Conservation (phyloP, 2,888 invertebrate genomes). For the Hydriomena furcata region DNA sequence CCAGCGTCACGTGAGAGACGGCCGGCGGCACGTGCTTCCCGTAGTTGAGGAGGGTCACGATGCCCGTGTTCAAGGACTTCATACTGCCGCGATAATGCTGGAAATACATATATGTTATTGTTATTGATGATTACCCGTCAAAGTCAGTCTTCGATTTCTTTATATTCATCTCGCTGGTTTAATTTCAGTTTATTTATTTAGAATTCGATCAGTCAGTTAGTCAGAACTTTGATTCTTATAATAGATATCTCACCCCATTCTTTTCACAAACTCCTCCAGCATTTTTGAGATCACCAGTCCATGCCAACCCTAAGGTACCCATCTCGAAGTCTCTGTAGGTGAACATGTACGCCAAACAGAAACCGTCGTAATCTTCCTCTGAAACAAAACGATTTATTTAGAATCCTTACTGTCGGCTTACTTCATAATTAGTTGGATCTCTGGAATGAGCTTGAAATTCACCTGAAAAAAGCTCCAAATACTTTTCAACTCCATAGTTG, state of each 20-base stretch:
- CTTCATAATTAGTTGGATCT: too few relatives aligned
- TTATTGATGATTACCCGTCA: background rate
- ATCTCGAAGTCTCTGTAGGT: slow-evolving; percentile 98
- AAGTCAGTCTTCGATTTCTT: background rate
- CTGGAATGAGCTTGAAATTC: background rate
- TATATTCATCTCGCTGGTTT: background rate
- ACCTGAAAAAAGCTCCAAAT: slow-evolving; percentile 98
- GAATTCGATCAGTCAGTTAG: too few relatives aligned
- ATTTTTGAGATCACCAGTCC: slow-evolving; percentile 98
- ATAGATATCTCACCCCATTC: slow-evolving; percentile 96
- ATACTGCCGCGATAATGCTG: slow-evolving; percentile 96
- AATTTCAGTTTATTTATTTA: background rate
- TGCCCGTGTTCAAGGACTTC: slow-evolving; percentile 98
- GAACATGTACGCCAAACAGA: slow-evolving; percentile 99
- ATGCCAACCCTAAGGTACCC: slow-evolving; percentile 97
- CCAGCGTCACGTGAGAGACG: slow-evolving; percentile 98
- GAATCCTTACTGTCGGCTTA: background rate
- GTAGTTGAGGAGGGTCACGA: slow-evolving; percentile 98
- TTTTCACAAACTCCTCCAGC: slow-evolving; percentile 99
- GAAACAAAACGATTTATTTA: slow-evolving; percentile 56
- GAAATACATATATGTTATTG: slow-evolving; percentile 43
- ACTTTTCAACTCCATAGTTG: slow-evolving; percentile 99
- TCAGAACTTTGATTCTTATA: too few relatives aligned
- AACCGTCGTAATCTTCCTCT: slow-evolving; percentile 99
- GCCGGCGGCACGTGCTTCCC: slow-evolving; percentile 99